Evolutionary conservation across 2,888 invertebrate genomes (phyloP).

Genomic region (Nematopogon swammerdamellus): DNA sequence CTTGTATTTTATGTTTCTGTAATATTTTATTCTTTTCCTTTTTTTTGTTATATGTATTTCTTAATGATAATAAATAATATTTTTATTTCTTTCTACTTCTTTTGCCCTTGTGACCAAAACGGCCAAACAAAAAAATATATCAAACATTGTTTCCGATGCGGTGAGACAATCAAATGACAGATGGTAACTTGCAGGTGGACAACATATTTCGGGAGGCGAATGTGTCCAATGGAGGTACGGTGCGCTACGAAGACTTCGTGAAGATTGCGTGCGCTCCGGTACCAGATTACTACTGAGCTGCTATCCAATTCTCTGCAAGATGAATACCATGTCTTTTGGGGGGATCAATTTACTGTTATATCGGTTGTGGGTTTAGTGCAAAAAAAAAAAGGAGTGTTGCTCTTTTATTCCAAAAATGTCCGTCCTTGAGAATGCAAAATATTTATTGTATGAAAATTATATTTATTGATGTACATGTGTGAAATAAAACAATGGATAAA

Average conservation of each 20-base stretch:
- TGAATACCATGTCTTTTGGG: no score
- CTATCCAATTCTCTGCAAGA: no score
- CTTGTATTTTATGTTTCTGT: no score
- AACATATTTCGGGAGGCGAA: constrained; percentile 91
- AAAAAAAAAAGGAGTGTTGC: constrained; percentile 5
- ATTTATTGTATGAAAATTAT: constrained; percentile 18
- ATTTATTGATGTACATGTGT: constrained; percentile 12
- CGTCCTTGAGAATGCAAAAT: constrained; percentile 15
- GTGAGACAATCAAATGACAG: no score
- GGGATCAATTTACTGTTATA: no score
- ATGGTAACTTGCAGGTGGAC: constrained; percentile 59
- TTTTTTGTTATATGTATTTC: no score
- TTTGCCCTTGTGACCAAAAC: no score
- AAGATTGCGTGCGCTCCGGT: constrained; percentile 91
- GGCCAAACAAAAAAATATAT: no score
- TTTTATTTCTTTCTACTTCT: no score
- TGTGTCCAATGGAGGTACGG: constrained; percentile 72
- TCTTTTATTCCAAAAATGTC: constrained; percentile 3
- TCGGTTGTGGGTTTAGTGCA: not conserved
- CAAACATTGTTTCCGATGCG: no score
- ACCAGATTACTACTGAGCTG: constrained; percentile 89
- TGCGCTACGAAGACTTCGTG: constrained; percentile 89
- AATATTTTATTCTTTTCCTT: no score
- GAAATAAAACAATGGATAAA: constrained; percentile 13
- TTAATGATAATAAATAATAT: no score